A percentile compares a stretch with the other conserved stretches of the same genome.
phyloP scores from a whole-genome alignment of 2,888 invertebrate species.

The Aproaerema taeniolella region DNA sequence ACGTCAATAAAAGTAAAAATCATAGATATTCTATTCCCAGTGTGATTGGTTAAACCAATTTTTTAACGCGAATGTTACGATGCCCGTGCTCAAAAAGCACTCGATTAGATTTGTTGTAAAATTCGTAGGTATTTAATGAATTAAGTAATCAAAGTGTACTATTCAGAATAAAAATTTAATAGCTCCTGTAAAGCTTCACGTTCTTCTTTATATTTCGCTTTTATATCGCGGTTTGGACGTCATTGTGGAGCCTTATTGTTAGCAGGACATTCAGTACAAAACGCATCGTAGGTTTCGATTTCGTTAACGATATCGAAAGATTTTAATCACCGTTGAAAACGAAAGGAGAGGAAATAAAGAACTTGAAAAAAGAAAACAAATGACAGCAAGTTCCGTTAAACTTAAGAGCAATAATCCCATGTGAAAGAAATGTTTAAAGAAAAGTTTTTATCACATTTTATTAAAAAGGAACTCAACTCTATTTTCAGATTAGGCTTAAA shows the following conservation, averaged over 20 bases:
- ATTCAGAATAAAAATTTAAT: too few species aligned
- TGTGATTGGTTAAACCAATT: too few species aligned
- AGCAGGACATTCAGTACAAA: conserved; percentile 63
- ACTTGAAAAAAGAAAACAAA: conserved; percentile 1
- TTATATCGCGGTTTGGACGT: conserved; percentile 63
- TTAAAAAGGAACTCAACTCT: too few species aligned
- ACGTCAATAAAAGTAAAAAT: too few species aligned
- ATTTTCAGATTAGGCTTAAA: too few species aligned
- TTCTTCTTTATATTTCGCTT: conserved; percentile 35
- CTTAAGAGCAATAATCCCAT: conserved; percentile 1
- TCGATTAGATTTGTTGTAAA: too few species aligned
- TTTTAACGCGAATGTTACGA: too few species aligned
- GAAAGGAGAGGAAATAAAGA: conserved; percentile 55
- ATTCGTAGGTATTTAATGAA: too few species aligned
- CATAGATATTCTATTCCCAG: too few species aligned
- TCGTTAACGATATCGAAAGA: conserved; percentile 73
- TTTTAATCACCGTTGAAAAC: conserved; percentile 63
- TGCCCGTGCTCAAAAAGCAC: too few species aligned
- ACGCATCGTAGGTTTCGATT: conserved; percentile 75
- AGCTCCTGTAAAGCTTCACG: background rate
- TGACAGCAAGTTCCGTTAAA: conserved; percentile 24
- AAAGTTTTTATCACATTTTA: background rate
- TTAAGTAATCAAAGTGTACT: too few species aligned
- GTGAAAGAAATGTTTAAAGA: background rate
- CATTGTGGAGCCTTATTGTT: conserved; percentile 61